A percentile compares a stretch with the other conserved stretches of the same genome.
These are phyloP conservation scores for Drosophila colorata DNA, from an alignment of 2,888 invertebrate genomes.

Conservation along the genomic window DNA sequence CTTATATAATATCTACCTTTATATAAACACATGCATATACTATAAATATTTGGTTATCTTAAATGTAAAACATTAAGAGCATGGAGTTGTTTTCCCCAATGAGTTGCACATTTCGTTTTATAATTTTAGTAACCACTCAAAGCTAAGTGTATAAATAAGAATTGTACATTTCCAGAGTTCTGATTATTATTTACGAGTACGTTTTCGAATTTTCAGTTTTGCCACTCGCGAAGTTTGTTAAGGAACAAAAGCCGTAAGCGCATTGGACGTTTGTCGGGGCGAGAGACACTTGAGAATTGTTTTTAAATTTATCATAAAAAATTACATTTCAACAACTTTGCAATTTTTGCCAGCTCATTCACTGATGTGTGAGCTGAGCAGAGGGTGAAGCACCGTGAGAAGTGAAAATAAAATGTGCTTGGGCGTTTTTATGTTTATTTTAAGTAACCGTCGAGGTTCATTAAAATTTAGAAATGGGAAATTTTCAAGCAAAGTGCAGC, in stretches of 20 bases:
- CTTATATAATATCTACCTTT: no score
- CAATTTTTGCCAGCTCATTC: constrained; percentile 32
- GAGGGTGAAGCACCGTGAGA: no score
- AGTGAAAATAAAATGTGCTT: constrained; percentile 2
- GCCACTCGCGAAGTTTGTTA: constrained; percentile 38
- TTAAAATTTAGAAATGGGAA: constrained; percentile 46
- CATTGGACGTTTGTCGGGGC: constrained; percentile 30
- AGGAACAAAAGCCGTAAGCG: constrained; percentile 60
- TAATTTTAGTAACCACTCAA: background rate
- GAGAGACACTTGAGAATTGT: constrained; percentile 62
- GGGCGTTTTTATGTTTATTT: constrained; percentile 23
- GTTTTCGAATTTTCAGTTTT: constrained; percentile 49
- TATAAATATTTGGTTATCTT: background rate
- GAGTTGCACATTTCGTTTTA: background rate
- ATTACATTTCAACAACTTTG: constrained; percentile 51
- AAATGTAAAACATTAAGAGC: background rate
- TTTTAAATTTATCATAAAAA: constrained; percentile 67
- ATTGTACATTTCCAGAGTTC: constrained; percentile 19
- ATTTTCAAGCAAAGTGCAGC: constrained; percentile 34
- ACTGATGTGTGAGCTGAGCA: constrained; percentile 9
- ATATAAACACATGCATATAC: no score
- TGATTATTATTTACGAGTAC: constrained; percentile 69
- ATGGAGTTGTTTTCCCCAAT: background rate
- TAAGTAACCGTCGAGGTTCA: constrained; percentile 44
- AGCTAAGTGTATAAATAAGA: constrained; percentile 4